Conservation (phyloP, 1,140 invertebrate genomes). For the Drosophila sucinea region DNA sequence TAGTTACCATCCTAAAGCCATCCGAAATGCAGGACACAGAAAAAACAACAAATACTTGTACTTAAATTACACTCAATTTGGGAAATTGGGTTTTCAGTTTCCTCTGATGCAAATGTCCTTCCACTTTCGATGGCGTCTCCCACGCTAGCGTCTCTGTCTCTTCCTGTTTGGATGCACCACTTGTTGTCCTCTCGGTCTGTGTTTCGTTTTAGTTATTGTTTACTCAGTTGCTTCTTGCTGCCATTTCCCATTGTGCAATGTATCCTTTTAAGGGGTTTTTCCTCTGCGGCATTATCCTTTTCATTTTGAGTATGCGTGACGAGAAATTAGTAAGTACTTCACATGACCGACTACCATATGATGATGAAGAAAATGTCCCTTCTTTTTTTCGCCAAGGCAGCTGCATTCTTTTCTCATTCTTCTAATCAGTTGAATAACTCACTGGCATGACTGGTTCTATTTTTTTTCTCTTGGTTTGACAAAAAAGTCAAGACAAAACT, state of each 20-base stretch:
- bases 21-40: conserved; percentile 25
- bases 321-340: conserved; percentile 14
- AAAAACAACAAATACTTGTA: conserved; percentile 11
- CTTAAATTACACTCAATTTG: conserved; percentile 33
- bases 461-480: conserved; percentile 36
- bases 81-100: conserved; percentile 51
- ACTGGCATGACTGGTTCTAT: conserved; percentile 58
- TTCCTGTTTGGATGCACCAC: conserved; percentile 40
- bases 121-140: background rate
- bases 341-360: background rate
- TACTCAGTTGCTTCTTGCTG: conserved; percentile 46
- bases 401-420: background rate
- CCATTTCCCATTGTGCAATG: conserved; percentile 43
- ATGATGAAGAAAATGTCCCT: background rate
- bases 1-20: conserved; percentile 33
- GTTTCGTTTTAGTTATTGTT: conserved; percentile 50
- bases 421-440: conserved; percentile 55
- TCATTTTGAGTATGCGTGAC: conserved; percentile 9
- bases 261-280: conserved; percentile 1
- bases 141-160: conserved; percentile 1
- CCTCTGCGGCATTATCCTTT: conserved; percentile 5
- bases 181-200: conserved; percentile 36
- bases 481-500: conserved; percentile 35
- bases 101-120: conserved; percentile 37
- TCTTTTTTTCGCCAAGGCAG: conserved; percentile 10